phyloP scores from a whole-genome alignment of 2,797 vertebrate genomes.

The Zonotrichia albicollis region DNA sequence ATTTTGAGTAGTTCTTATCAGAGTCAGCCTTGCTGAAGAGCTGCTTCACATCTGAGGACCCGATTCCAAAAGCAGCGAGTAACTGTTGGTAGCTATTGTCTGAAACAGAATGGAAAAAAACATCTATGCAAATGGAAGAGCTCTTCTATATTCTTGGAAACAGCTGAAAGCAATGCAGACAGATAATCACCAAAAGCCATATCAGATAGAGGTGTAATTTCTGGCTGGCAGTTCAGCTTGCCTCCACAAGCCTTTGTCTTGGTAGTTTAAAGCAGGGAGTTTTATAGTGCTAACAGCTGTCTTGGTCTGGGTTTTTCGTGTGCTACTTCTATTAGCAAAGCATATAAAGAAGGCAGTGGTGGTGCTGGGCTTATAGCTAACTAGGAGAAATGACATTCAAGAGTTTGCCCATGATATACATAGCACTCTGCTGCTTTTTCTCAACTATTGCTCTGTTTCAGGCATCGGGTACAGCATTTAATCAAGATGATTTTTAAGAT shows the following conservation, averaged over 20 bases:
- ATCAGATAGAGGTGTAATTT: not conserved
- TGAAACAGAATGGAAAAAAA: not conserved
- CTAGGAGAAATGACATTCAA: not conserved
- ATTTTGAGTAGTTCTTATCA: not conserved
- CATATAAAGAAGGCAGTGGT: not conserved
- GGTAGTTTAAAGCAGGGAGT: not conserved
- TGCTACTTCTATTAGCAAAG: not conserved
- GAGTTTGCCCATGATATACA: not conserved
- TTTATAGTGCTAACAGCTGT: not conserved
- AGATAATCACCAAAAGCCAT: not conserved
- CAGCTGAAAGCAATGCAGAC: not conserved
- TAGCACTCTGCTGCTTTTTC: not conserved
- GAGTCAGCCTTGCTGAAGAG: not conserved
- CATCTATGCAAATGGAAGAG: not conserved
- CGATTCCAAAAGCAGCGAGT: not conserved
- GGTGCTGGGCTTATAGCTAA: not conserved
- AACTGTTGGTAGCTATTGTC: not conserved
- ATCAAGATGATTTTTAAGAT: constrained; percentile 47
- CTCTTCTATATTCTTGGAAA: not conserved
- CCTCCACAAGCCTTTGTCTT: not conserved
- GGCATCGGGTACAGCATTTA: not conserved
- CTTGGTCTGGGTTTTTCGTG: not conserved
- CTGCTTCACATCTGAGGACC: not conserved
- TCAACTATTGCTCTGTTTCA: constrained; percentile 18
- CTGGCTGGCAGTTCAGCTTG: not conserved